phyloP scores from a whole-genome alignment of 2,797 vertebrate genomes.

The Zalophus californianus region DNA sequence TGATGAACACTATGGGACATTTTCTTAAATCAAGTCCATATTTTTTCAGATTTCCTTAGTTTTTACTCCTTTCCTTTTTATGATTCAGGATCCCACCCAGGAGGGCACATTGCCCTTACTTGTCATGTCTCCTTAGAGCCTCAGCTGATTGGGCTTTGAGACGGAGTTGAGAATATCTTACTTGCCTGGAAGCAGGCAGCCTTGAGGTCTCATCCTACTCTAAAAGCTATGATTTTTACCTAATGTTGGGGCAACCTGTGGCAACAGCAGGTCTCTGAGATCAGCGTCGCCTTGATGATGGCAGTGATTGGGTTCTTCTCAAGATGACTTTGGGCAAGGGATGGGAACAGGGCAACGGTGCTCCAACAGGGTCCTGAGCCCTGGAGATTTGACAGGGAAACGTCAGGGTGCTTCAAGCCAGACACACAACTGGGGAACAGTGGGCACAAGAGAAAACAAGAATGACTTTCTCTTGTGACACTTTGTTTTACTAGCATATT shows the following conservation, averaged over 20 bases:
- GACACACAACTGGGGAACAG: not conserved
- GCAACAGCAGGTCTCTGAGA: rapidly evolving
- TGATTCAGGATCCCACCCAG: not conserved
- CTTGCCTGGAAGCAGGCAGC: not conserved
- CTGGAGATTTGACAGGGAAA: not conserved
- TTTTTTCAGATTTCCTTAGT: not conserved
- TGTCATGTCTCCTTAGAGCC: not conserved
- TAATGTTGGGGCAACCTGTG: not conserved
- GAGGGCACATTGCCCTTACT: not conserved
- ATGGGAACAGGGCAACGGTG: rapidly evolving
- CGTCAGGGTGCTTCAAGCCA: not conserved
- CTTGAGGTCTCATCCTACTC: not conserved
- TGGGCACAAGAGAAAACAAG: not conserved
- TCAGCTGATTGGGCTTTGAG: not conserved
- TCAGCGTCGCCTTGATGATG: not conserved
- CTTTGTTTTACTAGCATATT: not conserved
- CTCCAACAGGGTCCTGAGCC: not conserved
- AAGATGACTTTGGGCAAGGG: not conserved
- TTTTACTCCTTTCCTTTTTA: not conserved
- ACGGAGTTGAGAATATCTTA: not conserved
- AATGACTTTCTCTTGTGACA: not conserved
- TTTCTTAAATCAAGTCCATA: not conserved
- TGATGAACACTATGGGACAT: not conserved
- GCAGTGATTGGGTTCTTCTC: not conserved
- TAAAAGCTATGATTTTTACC: not conserved